Conservation (phyloP, 1,140 invertebrate genomes). For the Papilio machaon region DNA sequence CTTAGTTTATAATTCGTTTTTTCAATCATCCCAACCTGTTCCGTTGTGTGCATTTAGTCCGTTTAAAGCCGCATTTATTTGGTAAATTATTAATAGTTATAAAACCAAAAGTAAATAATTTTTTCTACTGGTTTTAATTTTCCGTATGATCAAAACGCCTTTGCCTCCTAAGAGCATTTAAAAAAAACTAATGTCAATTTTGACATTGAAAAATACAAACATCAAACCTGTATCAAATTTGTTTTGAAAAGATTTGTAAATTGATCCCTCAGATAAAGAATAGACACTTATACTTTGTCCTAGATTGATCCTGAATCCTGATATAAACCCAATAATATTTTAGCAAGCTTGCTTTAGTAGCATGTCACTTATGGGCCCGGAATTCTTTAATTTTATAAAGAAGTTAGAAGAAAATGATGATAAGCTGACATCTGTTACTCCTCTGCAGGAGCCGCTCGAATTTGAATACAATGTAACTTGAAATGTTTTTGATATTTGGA, state of each 20-base stretch:
- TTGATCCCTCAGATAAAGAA: no score
- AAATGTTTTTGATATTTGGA: conserved; percentile 21
- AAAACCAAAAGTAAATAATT: not conserved
- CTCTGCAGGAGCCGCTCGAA: conserved; percentile 60
- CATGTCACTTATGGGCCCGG: conserved; percentile 68
- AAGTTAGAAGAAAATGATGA: conserved; percentile 74
- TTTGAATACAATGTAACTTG: conserved; percentile 72
- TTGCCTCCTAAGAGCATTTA: not conserved
- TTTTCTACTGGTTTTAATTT: not conserved
- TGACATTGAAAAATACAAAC: conserved; percentile 1
- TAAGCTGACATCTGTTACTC: conserved; percentile 59
- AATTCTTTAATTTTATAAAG: conserved; percentile 71
- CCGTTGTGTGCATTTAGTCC: no score
- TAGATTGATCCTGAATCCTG: no score
- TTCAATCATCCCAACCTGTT: no score
- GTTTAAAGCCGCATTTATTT: no score
- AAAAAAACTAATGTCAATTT: conserved; percentile 4
- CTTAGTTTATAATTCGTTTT: no score
- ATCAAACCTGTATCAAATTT: not conserved
- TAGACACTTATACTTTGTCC: no score
- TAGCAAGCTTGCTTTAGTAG: conserved; percentile 28
- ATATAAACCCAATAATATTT: conserved; percentile 6
- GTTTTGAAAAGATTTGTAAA: not conserved
- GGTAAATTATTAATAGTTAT: not conserved
- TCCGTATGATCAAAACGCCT: not conserved